phyloP scores from a whole-genome alignment of 2,888 invertebrate genomes.

The Rotaria socialis region DNA sequence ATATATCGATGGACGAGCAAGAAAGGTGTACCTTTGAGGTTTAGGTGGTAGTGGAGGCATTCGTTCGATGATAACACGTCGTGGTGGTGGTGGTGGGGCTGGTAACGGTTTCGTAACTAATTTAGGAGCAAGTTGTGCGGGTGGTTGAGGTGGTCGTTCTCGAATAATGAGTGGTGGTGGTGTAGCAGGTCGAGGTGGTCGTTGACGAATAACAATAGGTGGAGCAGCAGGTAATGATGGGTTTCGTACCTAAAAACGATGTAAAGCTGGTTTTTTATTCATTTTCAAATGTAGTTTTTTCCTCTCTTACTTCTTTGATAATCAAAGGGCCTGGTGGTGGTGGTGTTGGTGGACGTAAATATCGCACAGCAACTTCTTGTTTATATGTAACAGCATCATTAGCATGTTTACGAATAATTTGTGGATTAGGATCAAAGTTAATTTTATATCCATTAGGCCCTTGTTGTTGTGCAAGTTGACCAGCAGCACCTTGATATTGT shows the following conservation, averaged over 20 bases:
- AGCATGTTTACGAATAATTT: conserved; percentile 39
- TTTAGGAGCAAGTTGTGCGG: conserved; percentile 8
- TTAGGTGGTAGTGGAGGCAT: conserved; percentile 27
- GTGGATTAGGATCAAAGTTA: conserved; percentile 42
- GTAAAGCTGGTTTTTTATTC: not conserved
- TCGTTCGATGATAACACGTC: conserved; percentile 29
- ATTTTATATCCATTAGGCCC: conserved; percentile 38
- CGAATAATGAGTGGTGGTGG: conserved; percentile 30
- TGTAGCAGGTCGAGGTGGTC: conserved; percentile 39
- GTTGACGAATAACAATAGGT: conserved; percentile 46
- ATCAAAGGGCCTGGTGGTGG: conserved; percentile 44
- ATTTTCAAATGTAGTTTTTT: not conserved
- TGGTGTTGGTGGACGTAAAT: conserved; percentile 46
- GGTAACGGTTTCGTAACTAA: not conserved
- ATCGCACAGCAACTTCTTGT: conserved; percentile 45
- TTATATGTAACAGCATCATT: conserved; percentile 38
- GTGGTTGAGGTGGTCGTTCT: conserved; percentile 27
- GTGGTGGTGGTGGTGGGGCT: conserved; percentile 10
- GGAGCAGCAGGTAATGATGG: conserved; percentile 40
- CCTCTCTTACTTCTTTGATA: conserved; percentile 17
- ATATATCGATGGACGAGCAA: too few relatives aligned
- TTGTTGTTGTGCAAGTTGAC: not conserved
- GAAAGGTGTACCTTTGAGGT: not conserved
- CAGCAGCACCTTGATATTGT: conserved; percentile 1
- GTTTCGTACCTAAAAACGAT: conserved; percentile 14